Conservation (phyloP, 2,113 vertebrate genomes). For the Micronycteris hirsuta region DNA sequence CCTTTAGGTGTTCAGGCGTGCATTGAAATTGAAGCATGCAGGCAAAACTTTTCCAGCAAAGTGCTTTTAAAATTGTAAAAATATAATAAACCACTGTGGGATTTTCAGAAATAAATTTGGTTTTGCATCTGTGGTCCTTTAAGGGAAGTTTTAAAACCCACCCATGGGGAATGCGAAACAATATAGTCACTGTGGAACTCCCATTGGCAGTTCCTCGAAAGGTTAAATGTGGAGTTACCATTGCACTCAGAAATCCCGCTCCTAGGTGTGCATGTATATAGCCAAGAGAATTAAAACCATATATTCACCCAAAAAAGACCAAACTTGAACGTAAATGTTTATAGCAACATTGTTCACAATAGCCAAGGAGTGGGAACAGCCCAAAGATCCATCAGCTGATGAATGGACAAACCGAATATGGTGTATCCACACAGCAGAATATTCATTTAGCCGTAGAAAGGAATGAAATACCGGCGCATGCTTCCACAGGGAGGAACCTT, state of each 20-base stretch:
- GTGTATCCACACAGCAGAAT: background rate
- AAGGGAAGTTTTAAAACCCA: constrained; percentile 23
- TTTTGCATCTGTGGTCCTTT: background rate
- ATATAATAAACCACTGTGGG: background rate
- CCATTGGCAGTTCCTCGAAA: background rate
- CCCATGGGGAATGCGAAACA: background rate
- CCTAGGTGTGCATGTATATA: background rate
- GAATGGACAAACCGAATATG: background rate
- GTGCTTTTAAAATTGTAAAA: background rate
- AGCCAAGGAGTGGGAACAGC: background rate
- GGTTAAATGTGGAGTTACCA: background rate
- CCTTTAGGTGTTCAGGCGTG: background rate
- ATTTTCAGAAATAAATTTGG: constrained; percentile 13
- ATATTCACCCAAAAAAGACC: background rate
- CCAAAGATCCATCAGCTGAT: background rate
- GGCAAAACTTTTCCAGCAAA: background rate
- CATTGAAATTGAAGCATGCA: background rate
- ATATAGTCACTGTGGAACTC: background rate
- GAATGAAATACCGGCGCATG: background rate
- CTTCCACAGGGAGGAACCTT: background rate
- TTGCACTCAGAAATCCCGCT: background rate
- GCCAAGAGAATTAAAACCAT: background rate
- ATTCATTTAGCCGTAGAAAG: background rate
- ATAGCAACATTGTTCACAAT: background rate
- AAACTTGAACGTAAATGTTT: background rate